Conservation (phyloP, 2,888 invertebrate genomes). For the Anthophora plumipes region DNA sequence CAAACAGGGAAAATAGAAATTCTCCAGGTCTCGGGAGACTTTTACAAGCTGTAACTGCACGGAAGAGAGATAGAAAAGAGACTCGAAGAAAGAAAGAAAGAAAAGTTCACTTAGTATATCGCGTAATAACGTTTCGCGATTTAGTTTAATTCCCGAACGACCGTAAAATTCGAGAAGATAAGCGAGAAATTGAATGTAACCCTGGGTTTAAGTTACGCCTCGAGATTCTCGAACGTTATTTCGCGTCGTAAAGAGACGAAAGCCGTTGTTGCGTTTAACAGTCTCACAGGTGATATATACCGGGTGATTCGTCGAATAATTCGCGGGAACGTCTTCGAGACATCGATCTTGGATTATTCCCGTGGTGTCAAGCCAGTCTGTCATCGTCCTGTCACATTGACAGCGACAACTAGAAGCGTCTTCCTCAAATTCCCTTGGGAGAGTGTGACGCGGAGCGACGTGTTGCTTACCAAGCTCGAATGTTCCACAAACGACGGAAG, state of each 20-base stretch:
- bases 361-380: not conserved
- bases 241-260: not conserved
- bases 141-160: conserved; percentile 12
- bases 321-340: not conserved
- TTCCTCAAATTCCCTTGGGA: not conserved
- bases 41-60: not conserved
- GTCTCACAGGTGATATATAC: no score
- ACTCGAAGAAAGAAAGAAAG: no score
- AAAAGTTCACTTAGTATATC: not conserved
- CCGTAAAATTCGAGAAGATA: conserved; percentile 5
- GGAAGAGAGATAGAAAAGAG: not conserved
- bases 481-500: conserved; percentile 26
- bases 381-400: conserved; percentile 14
- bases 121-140: conserved; percentile 4
- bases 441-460: conserved; percentile 22
- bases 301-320: not conserved
- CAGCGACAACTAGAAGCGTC: conserved; percentile 15
- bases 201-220: not conserved
- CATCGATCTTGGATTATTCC: conserved; percentile 25
- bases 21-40: not conserved
- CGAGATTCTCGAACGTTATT: not conserved
- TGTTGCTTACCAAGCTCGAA: conserved; percentile 32
- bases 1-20: conserved; percentile 35
- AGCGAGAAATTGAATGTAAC: conserved; percentile 1
- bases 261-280: not conserved